Evolutionary conservation across 2,113 vertebrate species (phyloP), one percentile per base, ranked within the genome.

Genomic region (Anser brachyrhynchus): DNA sequence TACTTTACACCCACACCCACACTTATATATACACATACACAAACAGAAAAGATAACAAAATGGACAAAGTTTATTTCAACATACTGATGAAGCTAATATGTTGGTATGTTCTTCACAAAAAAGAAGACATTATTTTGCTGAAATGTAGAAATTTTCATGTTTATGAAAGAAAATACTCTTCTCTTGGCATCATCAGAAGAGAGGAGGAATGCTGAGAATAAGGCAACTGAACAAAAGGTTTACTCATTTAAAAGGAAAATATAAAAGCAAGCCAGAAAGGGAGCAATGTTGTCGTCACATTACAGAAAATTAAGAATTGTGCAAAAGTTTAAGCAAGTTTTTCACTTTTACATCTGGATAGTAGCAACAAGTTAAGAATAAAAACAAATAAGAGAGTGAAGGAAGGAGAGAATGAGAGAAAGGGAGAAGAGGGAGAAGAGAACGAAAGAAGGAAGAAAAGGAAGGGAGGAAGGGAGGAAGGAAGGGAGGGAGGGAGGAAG

Each of bases 21-120:
- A 14, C 0, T 25, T 13, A 52, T 25, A 52, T 13, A 52, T 25
- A 52, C 26, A 64, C 25, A 39, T 10, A 65, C 39, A 41, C 14
- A 65, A 41, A 41, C 17, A 19, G 10, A 29, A 11, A 71, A 75
- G 6, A 25, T 66, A 39, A 5, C 22, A 83, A 66, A 62, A 12
- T 29, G 20, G 17, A 65, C 67, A 73, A 83, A 41, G 1, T 23
- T 13, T 74, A 9, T 73, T 78, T 83, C 49, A 82, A 20, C 37
- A 51, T 52, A 9, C 4, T 0, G 0, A 11, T 17, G 13, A 71
- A 65, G 8, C 16, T 51, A 66, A 49, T n/a, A 74, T 2, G 2
- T 37, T 6, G 1, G 6, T 29, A 2, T 54, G 5, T 4, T 23
- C 70, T 88, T 26, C 43, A 64, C 7, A 33, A 85, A 92, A 11